These are phyloP conservation scores for Drosophila novamexicana DNA, from an alignment of 1,140 invertebrate species.

Conservation along the genomic window DNA sequence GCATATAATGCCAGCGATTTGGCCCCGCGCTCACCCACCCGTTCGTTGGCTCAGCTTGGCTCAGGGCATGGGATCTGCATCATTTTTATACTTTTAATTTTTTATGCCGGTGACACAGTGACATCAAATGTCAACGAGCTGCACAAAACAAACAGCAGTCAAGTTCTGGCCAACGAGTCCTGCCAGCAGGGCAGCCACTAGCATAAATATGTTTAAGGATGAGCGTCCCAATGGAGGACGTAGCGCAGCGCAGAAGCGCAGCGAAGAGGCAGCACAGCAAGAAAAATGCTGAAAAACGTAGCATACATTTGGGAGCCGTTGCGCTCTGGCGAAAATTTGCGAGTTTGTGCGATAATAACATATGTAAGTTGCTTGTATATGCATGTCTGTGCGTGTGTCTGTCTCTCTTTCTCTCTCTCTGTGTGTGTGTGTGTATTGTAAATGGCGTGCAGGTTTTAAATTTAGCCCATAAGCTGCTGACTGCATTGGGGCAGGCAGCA, in stretches of 20 bases:
- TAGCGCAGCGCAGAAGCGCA: constrained; percentile 5
- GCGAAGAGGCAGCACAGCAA: constrained; percentile 39
- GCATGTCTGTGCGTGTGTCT: constrained; percentile 7
- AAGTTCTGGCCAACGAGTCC: constrained; percentile 44
- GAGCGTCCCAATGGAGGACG: constrained; percentile 63
- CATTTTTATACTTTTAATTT: constrained; percentile 81
- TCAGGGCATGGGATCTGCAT: constrained; percentile 46
- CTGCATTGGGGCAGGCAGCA: background rate
- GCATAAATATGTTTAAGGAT: constrained; percentile 66
- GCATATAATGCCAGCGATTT: constrained; percentile 79
- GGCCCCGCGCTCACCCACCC: background rate
- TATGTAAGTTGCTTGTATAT: constrained; percentile 72
- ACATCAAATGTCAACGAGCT: constrained; percentile 81
- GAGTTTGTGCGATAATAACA: constrained; percentile 81
- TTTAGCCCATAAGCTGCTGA: constrained; percentile 69
- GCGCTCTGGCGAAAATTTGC: constrained; percentile 73
- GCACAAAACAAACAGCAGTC: constrained; percentile 67
- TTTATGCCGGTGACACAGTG: constrained; percentile 79
- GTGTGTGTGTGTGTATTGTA: constrained; percentile 29
- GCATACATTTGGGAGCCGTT: constrained; percentile 79
- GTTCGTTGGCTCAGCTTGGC: background rate
- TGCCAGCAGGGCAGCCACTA: constrained; percentile 18
- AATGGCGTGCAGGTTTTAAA: constrained; percentile 66
- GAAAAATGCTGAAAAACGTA: constrained; percentile 72
- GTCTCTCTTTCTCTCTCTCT: constrained; percentile 29